Percentiles rank a stretch among this genome's conserved stretches.
Conservation (phyloP, 2,797 vertebrate species). For the Coccyzus lansbergi region DNA sequence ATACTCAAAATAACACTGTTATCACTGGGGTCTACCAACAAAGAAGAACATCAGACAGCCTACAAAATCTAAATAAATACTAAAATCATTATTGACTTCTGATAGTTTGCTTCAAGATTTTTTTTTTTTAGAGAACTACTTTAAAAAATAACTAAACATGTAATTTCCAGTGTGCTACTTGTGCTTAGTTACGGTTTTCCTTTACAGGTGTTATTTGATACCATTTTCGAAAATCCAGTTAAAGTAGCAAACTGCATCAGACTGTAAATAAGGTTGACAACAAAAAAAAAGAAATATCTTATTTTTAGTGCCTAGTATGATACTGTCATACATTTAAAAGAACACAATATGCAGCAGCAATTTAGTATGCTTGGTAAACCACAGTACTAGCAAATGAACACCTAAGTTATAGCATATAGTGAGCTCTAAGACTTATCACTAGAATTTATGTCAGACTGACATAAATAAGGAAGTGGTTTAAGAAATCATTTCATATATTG, state of each 20-base stretch:
- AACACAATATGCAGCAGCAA: conserved; percentile 75
- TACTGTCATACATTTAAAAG: conserved; percentile 73
- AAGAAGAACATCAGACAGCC: conserved; percentile 11
- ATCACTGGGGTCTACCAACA: conserved; percentile 44
- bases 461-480: conserved; percentile 74
- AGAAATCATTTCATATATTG: conserved; percentile 72
- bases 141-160: conserved; percentile 41
- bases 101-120: conserved; percentile 26
- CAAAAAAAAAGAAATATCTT: conserved; percentile 61
- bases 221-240: conserved; percentile 73
- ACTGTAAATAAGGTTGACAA: conserved; percentile 79
- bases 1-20: conserved; percentile 36
- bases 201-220: conserved; percentile 63
- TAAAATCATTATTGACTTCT: conserved; percentile 35
- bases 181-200: conserved; percentile 72
- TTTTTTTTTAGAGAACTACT: conserved; percentile 26
- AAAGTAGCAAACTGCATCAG: conserved; percentile 65
- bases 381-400: conserved; percentile 79
- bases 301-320: conserved; percentile 74
- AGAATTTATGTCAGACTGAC: conserved; percentile 75
- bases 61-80: conserved; percentile 60
- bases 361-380: conserved; percentile 74
- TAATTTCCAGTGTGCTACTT: conserved; percentile 74
- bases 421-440: conserved; percentile 69
- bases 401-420: conserved; percentile 73